Conservation (phyloP, 1,140 invertebrate species). For the Drosophila saltans region DNA sequence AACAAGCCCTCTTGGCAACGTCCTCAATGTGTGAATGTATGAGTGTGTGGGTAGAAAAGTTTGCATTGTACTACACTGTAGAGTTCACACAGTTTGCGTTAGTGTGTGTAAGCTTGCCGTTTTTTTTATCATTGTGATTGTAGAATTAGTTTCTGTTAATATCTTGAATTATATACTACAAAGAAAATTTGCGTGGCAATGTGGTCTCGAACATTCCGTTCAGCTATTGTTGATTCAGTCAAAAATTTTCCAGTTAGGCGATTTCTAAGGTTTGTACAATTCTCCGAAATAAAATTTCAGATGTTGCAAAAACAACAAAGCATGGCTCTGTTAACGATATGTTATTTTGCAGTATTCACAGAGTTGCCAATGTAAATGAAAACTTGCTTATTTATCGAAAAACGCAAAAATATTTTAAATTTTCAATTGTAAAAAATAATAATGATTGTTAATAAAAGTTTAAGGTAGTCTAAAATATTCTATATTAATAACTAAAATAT, state of each 20-base stretch:
- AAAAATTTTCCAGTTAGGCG: neutral
- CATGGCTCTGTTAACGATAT: neutral
- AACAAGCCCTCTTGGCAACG: conserved; percentile 1
- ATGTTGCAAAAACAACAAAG: neutral
- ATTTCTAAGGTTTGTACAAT: conserved; percentile 6
- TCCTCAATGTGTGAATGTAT: neutral
- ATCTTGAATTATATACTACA: neutral
- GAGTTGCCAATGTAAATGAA: conserved; percentile 1
- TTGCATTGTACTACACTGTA: neutral
- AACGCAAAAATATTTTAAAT: too few relatives aligned
- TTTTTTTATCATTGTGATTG: neutral
- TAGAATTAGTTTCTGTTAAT: neutral
- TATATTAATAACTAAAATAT: too few relatives aligned
- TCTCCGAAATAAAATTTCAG: neutral
- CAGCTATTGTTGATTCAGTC: neutral
- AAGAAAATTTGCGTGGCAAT: neutral
- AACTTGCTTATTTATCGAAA: neutral
- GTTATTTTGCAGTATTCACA: neutral
- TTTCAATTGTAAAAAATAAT: too few relatives aligned
- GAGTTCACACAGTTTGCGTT: too few relatives aligned
- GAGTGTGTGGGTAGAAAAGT: neutral
- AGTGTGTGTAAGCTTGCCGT: neutral
- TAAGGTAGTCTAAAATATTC: too few relatives aligned
- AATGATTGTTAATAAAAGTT: too few relatives aligned
- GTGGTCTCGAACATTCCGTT: conserved; percentile 2